Evolutionary conservation across 2,797 vertebrate species (phyloP).

Genomic region (Gymnoscopelus braueri): DNA sequence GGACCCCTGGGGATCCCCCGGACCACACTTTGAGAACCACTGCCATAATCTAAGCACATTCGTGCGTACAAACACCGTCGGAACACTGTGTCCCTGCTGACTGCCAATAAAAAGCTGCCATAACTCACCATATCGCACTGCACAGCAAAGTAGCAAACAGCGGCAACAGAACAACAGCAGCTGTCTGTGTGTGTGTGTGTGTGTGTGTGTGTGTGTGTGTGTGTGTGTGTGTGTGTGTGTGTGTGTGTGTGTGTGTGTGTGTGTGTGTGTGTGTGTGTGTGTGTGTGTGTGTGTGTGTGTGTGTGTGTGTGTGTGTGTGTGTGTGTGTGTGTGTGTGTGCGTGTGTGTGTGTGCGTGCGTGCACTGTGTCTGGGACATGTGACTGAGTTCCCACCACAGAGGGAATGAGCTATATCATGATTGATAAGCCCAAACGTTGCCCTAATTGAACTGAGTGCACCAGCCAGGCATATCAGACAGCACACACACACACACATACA

Average conservation of each 20-base stretch:
- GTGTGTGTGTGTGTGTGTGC: constrained; percentile 19
- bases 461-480: constrained; percentile 42
- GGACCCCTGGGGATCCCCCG: no score
- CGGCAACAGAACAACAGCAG: constrained; percentile 43
- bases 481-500: constrained; percentile 19
- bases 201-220: constrained; percentile 6
- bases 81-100: background rate
- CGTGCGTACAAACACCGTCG: no score
- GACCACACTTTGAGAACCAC: no score
- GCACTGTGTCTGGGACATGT: constrained; percentile 51
- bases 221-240: background rate
- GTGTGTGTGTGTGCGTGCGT: constrained; percentile 11
- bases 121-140: constrained; percentile 17
- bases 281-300: constrained; percentile 6
- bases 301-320: constrained; percentile 2
- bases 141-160: constrained; percentile 9
- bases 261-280: constrained; percentile 2
- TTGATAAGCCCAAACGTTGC: constrained; percentile 71
- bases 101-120: constrained; percentile 12
- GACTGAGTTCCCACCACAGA: constrained; percentile 42
- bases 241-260: constrained; percentile 10
- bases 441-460: constrained; percentile 66
- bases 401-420: constrained; percentile 68
- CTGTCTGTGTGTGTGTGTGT: constrained; percentile 4
- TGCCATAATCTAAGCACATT: no score